phyloP scores from a whole-genome alignment of 2,113 vertebrate genomes.

The Jaculus jaculus region DNA sequence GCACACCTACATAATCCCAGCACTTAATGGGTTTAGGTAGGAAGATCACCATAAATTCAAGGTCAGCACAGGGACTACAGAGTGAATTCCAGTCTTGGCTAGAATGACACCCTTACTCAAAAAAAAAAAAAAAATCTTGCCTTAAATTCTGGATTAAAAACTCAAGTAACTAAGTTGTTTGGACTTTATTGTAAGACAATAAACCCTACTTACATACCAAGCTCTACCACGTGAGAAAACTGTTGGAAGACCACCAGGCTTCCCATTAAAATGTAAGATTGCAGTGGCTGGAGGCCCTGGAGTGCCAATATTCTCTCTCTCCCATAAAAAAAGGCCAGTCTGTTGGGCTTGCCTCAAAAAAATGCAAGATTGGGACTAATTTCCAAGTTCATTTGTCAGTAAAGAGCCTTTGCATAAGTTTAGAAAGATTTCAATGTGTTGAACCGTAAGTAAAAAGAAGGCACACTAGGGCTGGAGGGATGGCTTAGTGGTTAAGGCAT shows the following conservation, averaged over 20 bases:
- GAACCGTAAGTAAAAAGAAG: neutral
- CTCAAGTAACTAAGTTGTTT: conserved; percentile 14
- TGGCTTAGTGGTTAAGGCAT: too few relatives aligned
- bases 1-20: too few relatives aligned
- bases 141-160: neutral
- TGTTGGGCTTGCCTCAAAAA: neutral
- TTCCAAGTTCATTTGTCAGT: conserved; percentile 28
- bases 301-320: too few relatives aligned
- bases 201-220: conserved; percentile 20
- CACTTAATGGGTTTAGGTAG: too few relatives aligned
- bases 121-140: neutral
- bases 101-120: too few relatives aligned
- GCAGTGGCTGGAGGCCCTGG: too few relatives aligned
- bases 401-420: conserved; percentile 15
- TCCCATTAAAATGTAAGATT: conserved; percentile 6
- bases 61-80: too few relatives aligned
- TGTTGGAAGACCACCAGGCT: neutral
- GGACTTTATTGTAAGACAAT: neutral
- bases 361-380: neutral
- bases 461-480: too few relatives aligned
- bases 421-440: neutral
- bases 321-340: too few relatives aligned
- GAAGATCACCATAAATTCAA: too few relatives aligned
- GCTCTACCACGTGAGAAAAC: conserved; percentile 6
- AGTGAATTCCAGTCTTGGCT: too few relatives aligned